A percentile compares a stretch with the other conserved stretches of the same genome.
These are phyloP conservation scores for Volucella bombylans DNA, from an alignment of 2,888 invertebrate species.

Conservation along the genomic window DNA sequence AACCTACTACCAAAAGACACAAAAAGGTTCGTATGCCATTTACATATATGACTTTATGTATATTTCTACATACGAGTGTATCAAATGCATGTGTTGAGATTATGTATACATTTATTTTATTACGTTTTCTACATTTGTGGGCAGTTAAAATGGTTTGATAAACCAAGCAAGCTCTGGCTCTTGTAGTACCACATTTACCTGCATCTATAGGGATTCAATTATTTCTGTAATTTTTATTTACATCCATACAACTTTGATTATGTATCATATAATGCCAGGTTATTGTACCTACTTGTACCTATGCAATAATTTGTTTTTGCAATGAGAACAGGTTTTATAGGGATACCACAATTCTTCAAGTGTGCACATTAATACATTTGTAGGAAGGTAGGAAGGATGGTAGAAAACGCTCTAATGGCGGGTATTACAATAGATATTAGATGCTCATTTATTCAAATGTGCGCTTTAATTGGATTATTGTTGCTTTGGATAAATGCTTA, in stretches of 20 bases:
- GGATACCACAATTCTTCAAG: conserved; percentile 46
- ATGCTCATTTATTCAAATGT: not conserved
- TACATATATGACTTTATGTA: not conserved
- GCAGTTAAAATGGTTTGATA: conserved; percentile 25
- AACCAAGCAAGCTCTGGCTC: conserved; percentile 22
- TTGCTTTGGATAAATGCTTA: too few species aligned
- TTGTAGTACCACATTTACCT: conserved; percentile 32
- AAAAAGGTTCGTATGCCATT: conserved; percentile 63
- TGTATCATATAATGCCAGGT: not conserved
- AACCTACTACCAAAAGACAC: conserved; percentile 71
- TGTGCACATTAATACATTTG: not conserved
- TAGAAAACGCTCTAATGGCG: conserved; percentile 51
- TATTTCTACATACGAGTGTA: too few species aligned
- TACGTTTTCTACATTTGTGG: conserved; percentile 36
- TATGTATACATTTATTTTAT: conserved; percentile 38
- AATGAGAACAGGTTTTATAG: conserved; percentile 53
- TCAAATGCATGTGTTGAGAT: conserved; percentile 41
- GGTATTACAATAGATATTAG: conserved; percentile 2
- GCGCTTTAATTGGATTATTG: not conserved
- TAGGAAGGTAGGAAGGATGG: conserved; percentile 14
- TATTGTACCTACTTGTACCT: conserved; percentile 4
- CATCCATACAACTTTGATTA: not conserved
- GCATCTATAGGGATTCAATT: conserved; percentile 13
- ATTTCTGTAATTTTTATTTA: not conserved
- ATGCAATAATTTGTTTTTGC: conserved; percentile 42